A percentile compares a stretch with the other conserved stretches of the same genome.
phyloP scores from a whole-genome alignment of 2,888 invertebrate species.

The Erynnis tages region DNA sequence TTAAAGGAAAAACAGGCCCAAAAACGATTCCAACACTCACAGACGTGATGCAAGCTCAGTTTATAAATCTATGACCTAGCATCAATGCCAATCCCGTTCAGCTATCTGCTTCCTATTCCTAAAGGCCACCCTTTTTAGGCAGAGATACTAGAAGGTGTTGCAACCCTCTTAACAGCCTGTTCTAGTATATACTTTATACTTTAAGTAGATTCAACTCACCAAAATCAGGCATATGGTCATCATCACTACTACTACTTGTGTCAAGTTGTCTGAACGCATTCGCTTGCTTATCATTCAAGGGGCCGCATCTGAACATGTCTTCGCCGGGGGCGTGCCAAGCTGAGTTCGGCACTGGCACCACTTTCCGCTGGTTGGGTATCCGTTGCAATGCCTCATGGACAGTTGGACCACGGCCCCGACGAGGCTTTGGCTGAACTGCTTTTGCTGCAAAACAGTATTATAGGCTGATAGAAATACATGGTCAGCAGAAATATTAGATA shows the following conservation, averaged over 20 bases:
- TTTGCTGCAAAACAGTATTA: conserved; percentile 50
- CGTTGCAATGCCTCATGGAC: conserved; percentile 82
- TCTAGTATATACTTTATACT: too few relatives aligned
- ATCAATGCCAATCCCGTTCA: too few relatives aligned
- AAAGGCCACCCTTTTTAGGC: too few relatives aligned
- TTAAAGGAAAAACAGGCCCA: too few relatives aligned
- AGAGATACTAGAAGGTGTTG: too few relatives aligned
- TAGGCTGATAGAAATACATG: not conserved
- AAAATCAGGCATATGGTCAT: conserved; percentile 70
- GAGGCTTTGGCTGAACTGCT: conserved; percentile 51
- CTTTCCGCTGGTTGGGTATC: conserved; percentile 68
- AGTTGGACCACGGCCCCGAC: conserved; percentile 71
- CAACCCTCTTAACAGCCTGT: too few relatives aligned
- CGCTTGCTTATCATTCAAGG: conserved; percentile 53
- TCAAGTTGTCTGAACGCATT: conserved; percentile 56
- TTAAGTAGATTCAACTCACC: conserved; percentile 45
- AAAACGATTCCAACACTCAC: too few relatives aligned
- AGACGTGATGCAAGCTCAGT: too few relatives aligned
- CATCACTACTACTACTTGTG: conserved; percentile 70
- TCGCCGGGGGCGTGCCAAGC: conserved; percentile 78
- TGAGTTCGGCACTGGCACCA: conserved; percentile 53
- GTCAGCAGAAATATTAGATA: too few relatives aligned
- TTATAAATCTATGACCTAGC: too few relatives aligned
- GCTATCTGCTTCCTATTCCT: too few relatives aligned
- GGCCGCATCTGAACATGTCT: conserved; percentile 68